phyloP scores from a whole-genome alignment of 53 echinoderm and acorn worm species.

The Henricia sp. region DNA sequence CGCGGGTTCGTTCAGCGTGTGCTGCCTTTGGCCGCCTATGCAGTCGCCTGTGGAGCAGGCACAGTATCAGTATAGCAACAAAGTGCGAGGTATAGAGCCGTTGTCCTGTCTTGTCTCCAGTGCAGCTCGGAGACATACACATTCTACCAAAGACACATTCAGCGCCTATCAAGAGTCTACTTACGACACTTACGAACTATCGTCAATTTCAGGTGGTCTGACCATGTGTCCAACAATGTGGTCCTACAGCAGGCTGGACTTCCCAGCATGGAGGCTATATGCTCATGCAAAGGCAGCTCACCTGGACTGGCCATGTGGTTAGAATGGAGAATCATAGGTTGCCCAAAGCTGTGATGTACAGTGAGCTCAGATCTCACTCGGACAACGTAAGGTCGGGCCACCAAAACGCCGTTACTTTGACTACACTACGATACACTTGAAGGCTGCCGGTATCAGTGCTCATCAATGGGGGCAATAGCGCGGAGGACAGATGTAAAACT shows the following conservation, averaged over 20 bases:
- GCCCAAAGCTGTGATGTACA: background rate
- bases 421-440: background rate
- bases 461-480: background rate
- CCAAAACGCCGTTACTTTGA: background rate
- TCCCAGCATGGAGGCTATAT: background rate
- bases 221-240: slow-evolving; percentile 7
- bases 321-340: background rate
- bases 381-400: background rate
- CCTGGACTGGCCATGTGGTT: background rate
- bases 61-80: too few relatives aligned
- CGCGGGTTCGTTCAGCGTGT: too few relatives aligned
- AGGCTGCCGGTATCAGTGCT: background rate
- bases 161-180: background rate
- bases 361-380: background rate
- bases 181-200: background rate
- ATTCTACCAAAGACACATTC: background rate
- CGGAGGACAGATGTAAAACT: background rate
- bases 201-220: background rate
- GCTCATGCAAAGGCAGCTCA: background rate
- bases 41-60: too few relatives aligned
- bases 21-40: too few relatives aligned
- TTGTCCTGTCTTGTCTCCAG: background rate
- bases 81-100: background rate
- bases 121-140: background rate
- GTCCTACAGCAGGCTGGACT: background rate